These are phyloP conservation scores for Sialis lutaria DNA, from an alignment of 2,888 invertebrate species.

Conservation along the genomic window DNA sequence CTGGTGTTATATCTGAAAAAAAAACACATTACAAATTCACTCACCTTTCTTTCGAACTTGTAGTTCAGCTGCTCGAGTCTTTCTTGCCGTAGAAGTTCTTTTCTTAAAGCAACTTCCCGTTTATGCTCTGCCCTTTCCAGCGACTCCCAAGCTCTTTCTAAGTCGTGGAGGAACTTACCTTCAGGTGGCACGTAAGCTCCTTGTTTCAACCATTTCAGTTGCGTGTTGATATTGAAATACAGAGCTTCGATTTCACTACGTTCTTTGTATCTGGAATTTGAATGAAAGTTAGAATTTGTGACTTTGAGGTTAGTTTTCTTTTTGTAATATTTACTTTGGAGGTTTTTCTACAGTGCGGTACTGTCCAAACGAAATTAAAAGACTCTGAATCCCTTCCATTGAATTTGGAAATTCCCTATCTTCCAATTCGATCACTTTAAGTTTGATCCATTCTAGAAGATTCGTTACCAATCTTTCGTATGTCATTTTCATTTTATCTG, in stretches of 20 bases:
- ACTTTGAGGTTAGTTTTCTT: too few species aligned
- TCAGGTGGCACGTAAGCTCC: conserved; percentile 73
- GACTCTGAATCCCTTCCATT: conserved; percentile 82
- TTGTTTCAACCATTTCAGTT: conserved; percentile 84
- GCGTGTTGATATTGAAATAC: conserved; percentile 92
- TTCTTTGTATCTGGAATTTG: conserved; percentile 63
- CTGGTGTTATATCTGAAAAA: too few species aligned
- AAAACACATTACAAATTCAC: too few species aligned
- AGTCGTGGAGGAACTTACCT: conserved; percentile 84
- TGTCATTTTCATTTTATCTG: conserved; percentile 77
- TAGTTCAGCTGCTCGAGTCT: conserved; percentile 86
- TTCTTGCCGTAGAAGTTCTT: conserved; percentile 82
- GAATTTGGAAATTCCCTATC: conserved; percentile 85
- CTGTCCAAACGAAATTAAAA: conserved; percentile 79
- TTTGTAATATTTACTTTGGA: conserved; percentile 56
- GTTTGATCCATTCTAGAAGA: conserved; percentile 84
- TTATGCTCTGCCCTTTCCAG: conserved; percentile 89
- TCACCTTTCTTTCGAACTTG: conserved; percentile 80
- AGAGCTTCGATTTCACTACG: conserved; percentile 93
- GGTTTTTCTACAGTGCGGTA: conserved; percentile 96
- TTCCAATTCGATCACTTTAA: conserved; percentile 67
- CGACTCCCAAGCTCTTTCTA: conserved; percentile 86
- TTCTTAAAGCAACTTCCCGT: conserved; percentile 79
- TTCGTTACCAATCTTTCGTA: conserved; percentile 74
- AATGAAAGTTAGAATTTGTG: too few species aligned